Evolutionary conservation across 2,797 vertebrate genomes (phyloP), one percentile per base, ranked within the genome.

Genomic region (Darevskia mixta): DNA sequence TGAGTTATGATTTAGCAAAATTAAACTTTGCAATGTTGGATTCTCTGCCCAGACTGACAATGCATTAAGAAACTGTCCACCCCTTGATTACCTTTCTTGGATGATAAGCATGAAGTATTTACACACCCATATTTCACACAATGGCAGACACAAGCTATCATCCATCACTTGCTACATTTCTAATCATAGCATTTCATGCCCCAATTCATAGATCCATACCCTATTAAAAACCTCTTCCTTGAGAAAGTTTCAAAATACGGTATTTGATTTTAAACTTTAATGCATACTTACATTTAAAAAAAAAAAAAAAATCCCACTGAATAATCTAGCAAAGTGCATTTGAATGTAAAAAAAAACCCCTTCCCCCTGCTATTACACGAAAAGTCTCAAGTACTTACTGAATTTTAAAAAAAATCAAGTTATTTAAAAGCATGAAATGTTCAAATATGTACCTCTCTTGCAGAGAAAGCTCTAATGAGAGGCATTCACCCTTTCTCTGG

Each of bases 321-420:
- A 95, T 95, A 95, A 96, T 87, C 95, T 79, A 93, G 90, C 49
- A 89, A 96, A 95, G 90, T 86, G 15, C 91, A 95, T 91, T 78
- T 90, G 82, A 96, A 96, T 88, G 87, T 92, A 87, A 88, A 93
- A 95, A 94, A 93, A 91, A 80, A 93, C 66, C 86, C 49, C 87
- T 94, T 90, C 94, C 93, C 91, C 92, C 90, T 85, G 95, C 89
- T 91, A 92, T 95, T 94, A 96, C 97, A 97, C 97, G 95, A 97
- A 92, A 77, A 95, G 87, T 88, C 96, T 92, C 93, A 95, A 94
- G 91, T 90, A 95, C 83, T 93, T 93, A 94, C 95, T 97, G 95
- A 97, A 61, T 13, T 61, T 61, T 58, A 35, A 35, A 95, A 95
- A 94, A 91, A 86, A 93, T 93, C 32, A 89, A 97, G 91, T 96